Evolutionary conservation across 2,797 vertebrate genomes (phyloP).

Genomic region (Amblyraja radiata): DNA sequence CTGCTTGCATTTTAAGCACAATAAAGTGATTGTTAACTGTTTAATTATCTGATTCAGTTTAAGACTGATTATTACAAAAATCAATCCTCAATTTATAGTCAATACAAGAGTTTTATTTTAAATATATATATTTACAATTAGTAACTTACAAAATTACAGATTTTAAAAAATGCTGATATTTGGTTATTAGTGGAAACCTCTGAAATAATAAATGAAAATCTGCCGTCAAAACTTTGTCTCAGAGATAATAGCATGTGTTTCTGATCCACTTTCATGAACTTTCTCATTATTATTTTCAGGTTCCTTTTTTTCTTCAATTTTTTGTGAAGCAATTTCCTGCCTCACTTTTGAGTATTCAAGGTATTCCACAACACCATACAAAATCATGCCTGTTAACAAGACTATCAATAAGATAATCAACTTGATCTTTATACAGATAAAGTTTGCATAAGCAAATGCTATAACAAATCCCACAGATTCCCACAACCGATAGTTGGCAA

Average conservation of each 20-base stretch:
- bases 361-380: constrained; percentile 69
- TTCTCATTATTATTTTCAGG: background rate
- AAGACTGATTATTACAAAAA: background rate
- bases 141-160: background rate
- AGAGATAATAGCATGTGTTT: background rate
- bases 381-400: constrained; percentile 56
- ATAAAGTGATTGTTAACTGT: background rate
- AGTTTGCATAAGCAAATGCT: constrained; percentile 81
- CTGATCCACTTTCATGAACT: background rate
- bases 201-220: background rate
- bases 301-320: background rate
- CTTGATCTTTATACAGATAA: constrained; percentile 72
- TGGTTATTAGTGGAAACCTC: background rate
- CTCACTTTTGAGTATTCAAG: constrained; percentile 48
- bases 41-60: background rate
- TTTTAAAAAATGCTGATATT: background rate
- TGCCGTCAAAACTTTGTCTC: background rate
- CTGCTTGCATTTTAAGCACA: background rate
- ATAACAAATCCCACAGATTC: constrained; percentile 83
- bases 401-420: constrained; percentile 70
- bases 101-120: background rate
- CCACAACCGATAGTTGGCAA: constrained; percentile 89
- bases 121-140: background rate
- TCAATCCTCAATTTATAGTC: background rate
- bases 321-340: background rate